Base-by-base conservation (phyloP, 2,113 vertebrate species). In the Bubo bubo region DNA sequence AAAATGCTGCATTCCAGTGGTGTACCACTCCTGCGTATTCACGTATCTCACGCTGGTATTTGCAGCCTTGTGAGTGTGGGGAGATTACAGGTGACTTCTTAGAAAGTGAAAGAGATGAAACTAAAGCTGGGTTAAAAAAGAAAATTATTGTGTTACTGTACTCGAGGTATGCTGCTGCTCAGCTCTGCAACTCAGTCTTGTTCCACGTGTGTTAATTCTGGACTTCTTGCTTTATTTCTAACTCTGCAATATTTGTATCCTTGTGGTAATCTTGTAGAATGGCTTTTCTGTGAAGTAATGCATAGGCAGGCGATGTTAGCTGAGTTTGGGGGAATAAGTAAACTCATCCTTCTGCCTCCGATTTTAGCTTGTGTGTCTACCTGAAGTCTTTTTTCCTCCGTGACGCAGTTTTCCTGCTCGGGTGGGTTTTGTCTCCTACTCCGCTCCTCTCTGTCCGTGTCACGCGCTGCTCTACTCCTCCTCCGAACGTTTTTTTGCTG, bases 121-220 rank as follows among this genome's bases (percentile, higher is more conserved):
- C 70, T 52, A 47, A 43, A 88, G 35, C 26, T 52, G 79, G 4
- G 21, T 37, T 35, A 17, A 41, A n/a, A 49, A 50, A 2, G 5
- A 0, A 18, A 27, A 0, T 21, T 2, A 6, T 2, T 1, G 2
- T 13, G 72, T 24, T 10, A 2, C 28, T 21, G 63, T 4, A 1
- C 55, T 27, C 2, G 6, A 30, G 28, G 53, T 10, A 0, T 8
- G 30, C 4, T 55, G 83, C 39, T 16, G 39, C 24, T 15, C 30
- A 7, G 39, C 43, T 10, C 68, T 11, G 62, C 47, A 23, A 3
- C 35, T 3, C 37, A 2, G 13, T 4, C 59, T 3, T 8, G 16
- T 18, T 28, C 39, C 30, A 0, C 0, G 5, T 6, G 8, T 3
- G 41, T 22, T 43, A 2, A 4, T 21, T 1, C 59, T 39, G 80